Evolutionary conservation across 2,888 invertebrate species (phyloP).

Genomic region (Apoda limacodes): DNA sequence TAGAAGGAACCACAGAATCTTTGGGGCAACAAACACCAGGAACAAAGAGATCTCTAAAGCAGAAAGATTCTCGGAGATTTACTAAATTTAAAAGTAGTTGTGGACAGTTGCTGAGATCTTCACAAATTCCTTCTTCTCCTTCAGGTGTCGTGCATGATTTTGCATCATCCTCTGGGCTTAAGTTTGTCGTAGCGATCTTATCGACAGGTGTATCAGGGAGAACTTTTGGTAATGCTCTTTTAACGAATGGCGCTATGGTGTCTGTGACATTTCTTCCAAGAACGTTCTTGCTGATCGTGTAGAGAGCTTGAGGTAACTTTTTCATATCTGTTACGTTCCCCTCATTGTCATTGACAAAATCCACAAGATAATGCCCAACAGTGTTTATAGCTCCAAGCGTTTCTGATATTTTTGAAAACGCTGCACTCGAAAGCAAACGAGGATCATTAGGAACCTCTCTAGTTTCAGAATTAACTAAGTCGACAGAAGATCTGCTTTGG

Average conservation of each 20-base stretch:
- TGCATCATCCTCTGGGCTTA: conserved; percentile 57
- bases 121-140: conserved; percentile 83
- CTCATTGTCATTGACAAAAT: conserved; percentile 74
- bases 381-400: conserved; percentile 85
- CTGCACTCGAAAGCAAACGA: conserved; percentile 69
- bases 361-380: conserved; percentile 86
- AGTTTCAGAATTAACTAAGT: conserved; percentile 32
- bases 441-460: conserved; percentile 45
- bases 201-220: conserved; percentile 54
- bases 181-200: conserved; percentile 52
- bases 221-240: conserved; percentile 52
- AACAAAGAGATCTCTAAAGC: conserved; percentile 91
- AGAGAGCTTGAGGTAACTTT: conserved; percentile 77
- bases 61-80: conserved; percentile 85
- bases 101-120: conserved; percentile 90
- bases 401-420: conserved; percentile 73
- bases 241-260: conserved; percentile 80
- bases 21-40: conserved; percentile 93
- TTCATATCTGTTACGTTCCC: conserved; percentile 50
- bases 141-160: conserved; percentile 85
- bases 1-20: conserved; percentile 43
- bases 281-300: conserved; percentile 84
- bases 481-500: conserved; percentile 33
- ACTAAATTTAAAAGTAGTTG: conserved; percentile 84
- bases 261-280: conserved; percentile 81